Evolutionary conservation across 2,113 vertebrate species (phyloP), one percentile per base, ranked within the genome.

Genomic region (Arizona elegans): DNA sequence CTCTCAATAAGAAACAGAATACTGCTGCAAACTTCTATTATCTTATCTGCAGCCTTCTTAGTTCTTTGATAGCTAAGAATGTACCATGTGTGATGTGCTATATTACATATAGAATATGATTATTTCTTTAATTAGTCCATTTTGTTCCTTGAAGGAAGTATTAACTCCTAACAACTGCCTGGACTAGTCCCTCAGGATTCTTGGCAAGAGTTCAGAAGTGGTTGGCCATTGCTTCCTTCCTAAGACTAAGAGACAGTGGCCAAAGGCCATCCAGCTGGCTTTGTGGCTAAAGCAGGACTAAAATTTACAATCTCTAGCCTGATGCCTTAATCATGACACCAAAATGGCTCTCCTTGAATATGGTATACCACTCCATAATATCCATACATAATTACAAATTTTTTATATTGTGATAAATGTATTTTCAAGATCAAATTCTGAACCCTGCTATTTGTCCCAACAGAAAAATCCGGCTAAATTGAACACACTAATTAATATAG

Each of bases 51-150:
- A 50, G 65, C 56, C 58, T 86, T 90, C 50, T 90, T 47, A 55
- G 52, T 90, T 92, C n/a, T 0, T 0, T 95, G 43, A 90, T 90
- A 47, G 10, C 89, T 56, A 65, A 93, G 5, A 65, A 65, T 65
- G 26, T 12, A 29, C 62, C 62, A 65, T 10, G 3, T 10, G 3
- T 65, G 62, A 65, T 65, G 29, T n/a, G 62, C 62, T 13, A 53
- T 91, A 43, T 90, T 94, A 62, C n/a, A 26, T 17, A 33, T 21
- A 54, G 8, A 89, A 93, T 94, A 91, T 93, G 50, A 85, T 54
- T 53, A 59, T 38, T 56, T 43, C 33, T 38, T 56, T 43, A 75
- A 7, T 75, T 75, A 19, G 1, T 75, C 17, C 33, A 15, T 75
- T 75, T 38, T 17, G 15, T 75, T 17, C 70, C n/a, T 75, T 75